Evolutionary conservation across 1,140 invertebrate species (phyloP), one percentile per base, ranked within the genome.

Genomic region (Papilio aristodemus): DNA sequence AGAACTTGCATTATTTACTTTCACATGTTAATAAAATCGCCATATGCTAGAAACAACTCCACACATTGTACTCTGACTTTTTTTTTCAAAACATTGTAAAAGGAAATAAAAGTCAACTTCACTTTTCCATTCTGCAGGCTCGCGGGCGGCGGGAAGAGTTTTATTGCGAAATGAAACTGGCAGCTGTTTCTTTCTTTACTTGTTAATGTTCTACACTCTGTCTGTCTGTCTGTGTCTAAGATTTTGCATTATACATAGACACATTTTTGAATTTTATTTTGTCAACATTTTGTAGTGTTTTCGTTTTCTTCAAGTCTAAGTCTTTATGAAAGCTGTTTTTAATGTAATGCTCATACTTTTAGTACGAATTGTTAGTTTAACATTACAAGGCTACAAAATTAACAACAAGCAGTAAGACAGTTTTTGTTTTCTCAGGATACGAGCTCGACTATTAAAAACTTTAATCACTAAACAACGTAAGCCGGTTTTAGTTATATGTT

Each of bases 141-240:
- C 19, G 46, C 19, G 6, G 27, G 19, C 10, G 46, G 46, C 9
- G 46, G 19, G 2, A 54, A 54, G 4, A 11, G 19, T 54, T 50
- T 54, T 54, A 54, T 54, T 54, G 46, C 19, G 22, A 54, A 54
- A 54, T 54, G 46, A 54, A 54, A 25, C 46, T 25, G 19, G 46
- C 46, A 54, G 46, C 46, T 54, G 27, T 54, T 54, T 54, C 46
- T 54, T 54, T 22, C 46, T 54, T 54, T 22, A 54, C 46, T 25
- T 54, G 46, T 54, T 54, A 54, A 17, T 22, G 38, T 39, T 13
- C 19, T 54, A 54, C 19, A 32, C 2, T 14, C n/a, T 7, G 43
- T 46, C 43, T 46, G 43, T 46, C 43, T 39, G 10, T 39, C 38
- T 54, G 46, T 54, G 43, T 50, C 43, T 19, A 11, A 54, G 2